Evolutionary conservation across 2,113 vertebrate species (phyloP), one percentile per base, ranked within the genome.

Genomic region (Oncorhynchus nerka): DNA sequence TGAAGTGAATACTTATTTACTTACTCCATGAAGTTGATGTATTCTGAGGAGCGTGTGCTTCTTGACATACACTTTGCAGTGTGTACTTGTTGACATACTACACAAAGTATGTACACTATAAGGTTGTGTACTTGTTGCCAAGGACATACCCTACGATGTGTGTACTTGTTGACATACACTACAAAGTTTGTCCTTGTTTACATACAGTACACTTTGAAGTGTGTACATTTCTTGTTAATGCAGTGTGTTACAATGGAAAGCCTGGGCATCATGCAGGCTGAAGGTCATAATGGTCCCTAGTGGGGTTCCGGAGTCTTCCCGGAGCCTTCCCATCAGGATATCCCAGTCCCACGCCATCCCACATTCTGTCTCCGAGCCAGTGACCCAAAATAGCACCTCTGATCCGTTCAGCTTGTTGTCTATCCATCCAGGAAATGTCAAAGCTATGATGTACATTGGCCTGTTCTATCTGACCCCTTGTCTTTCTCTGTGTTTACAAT

Each of bases 341-440:
- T 55, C 70, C 73, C 48, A 39, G 19, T 34, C 57, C 45, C 32
- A 45, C 2, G 66, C 74, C 67, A 39, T 70, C 16, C 39, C 28
- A 26, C 75, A 71, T 79, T 71, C 32, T 75, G 64, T 68, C 69
- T 26, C 28, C 30, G 24, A 74, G 20, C 55, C 6, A n/a, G 45
- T 15, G 13, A 45, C 39, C 75, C 64, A 78, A 68, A 68, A 77
- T 76, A 79, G 15, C 51, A 45, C 13, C 20, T 16, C 26, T 81
- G 77, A 80, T 86, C 79, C 72, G 68, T 71, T 74, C 34, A 75
- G 48, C 75, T 11, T 75, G 39, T 67, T 32, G 66, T 72, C 67
- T 26, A 67, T 11, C 45, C 39, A 45, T 45, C 26, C 26, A n/a
- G 68, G 77, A 83, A 83, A 81, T 75, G 80, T 81, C 62, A 70